Base-by-base conservation (phyloP, 2,797 vertebrate species). In the Ataeniobius toweri region DNA sequence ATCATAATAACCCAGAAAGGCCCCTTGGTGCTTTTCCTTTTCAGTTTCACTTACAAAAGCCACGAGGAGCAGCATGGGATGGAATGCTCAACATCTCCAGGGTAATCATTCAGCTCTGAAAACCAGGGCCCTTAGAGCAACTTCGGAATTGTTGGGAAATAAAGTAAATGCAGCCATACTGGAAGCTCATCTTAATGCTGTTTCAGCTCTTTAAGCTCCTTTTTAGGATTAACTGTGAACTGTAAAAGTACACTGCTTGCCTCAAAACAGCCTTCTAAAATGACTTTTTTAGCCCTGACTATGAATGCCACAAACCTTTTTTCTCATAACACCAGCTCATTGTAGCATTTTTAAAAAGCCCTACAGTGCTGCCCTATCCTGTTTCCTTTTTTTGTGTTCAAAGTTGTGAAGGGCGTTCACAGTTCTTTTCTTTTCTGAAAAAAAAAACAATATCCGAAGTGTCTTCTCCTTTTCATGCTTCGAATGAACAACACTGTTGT, bases 341-440 rank as follows among this genome's bases (percentile, higher is more conserved):
- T 92, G 91, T 91, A 88, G 80, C 88, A 83, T 87, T 83, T 61
- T 76, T 83, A 91, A 91, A 91, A 85, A 85, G 82, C 81, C 94
- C 88, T 0, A 71, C 55, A 85, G 94, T 77, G 0, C 55, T 75
- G 71, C 79, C 51, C 83, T 91, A 94, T 96, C 93, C 82, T 20
- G 44, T 95, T 95, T 93, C 95, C 85, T 91, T 41, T 67, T 87
- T 92, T 95, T 95, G 94, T 95, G 85, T 76, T 12, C 77, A 44
- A 78, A 84, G 87, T 91, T 92, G 91, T 94, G 92, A 94, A 92
- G 94, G 94, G 93, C 85, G 93, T 94, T 94, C 93, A 90, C 92
- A 85, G 83, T 81, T 86, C 94, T 94, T 94, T 95, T 95, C 92
- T 94, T 93, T 89, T 85, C 85, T 91, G 81, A 91, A 94, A 90